Evolutionary conservation across 2,113 vertebrate genomes (phyloP).

Genomic region (Rhinichthys klamathensis): DNA sequence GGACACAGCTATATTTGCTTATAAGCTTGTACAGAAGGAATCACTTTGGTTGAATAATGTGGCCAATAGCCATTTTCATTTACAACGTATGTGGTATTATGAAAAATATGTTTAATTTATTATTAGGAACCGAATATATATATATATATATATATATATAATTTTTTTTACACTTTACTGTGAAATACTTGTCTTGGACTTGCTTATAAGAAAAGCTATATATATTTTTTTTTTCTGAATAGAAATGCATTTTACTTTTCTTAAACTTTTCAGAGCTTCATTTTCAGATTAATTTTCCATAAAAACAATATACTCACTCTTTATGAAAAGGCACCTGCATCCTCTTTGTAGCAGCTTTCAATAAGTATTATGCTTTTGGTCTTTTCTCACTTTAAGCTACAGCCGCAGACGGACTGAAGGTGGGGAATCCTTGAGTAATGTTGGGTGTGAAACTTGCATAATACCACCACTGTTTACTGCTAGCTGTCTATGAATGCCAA

Average conservation of each 20-base stretch:
- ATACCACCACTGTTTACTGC: neutral
- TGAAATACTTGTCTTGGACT: neutral
- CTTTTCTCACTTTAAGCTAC: slow-evolving; percentile 6
- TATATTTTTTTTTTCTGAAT: neutral
- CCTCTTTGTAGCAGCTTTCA: neutral
- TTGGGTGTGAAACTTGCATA: slow-evolving; percentile 27
- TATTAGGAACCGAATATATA: neutral
- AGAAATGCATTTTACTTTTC: neutral
- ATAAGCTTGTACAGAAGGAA: neutral
- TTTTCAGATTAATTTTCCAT: neutral
- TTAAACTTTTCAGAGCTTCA: neutral
- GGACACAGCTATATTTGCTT: neutral
- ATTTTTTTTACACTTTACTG: neutral
- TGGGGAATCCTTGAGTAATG: slow-evolving; percentile 19
- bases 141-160: neutral
- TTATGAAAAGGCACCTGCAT: neutral
- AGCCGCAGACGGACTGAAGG: neutral
- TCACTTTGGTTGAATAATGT: neutral
- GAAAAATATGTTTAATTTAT: neutral
- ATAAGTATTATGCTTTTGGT: neutral
- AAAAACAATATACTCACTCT: neutral
- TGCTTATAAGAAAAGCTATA: neutral
- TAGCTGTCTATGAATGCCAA: slow-evolving; percentile 1
- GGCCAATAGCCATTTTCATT: neutral
- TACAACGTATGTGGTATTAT: neutral